Evolutionary conservation across 2,113 vertebrate genomes (phyloP).

Genomic region (Ptychochromis oligacanthus): DNA sequence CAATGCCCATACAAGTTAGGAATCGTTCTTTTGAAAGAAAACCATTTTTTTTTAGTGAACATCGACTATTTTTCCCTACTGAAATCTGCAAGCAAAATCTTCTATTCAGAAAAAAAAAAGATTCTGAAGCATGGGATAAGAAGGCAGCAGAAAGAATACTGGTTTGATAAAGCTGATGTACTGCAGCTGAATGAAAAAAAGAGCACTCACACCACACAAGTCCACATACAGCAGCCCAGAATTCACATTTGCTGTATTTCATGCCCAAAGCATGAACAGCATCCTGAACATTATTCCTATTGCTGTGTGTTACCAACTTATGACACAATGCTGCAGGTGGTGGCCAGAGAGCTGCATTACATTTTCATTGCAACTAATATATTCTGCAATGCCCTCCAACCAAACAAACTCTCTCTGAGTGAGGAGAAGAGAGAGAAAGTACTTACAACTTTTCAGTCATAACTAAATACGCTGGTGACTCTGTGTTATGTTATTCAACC

Average conservation of each 20-base stretch:
- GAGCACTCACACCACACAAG: too few relatives aligned
- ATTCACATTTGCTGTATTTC: neutral
- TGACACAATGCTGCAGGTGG: conserved; percentile 30
- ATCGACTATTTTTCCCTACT: neutral
- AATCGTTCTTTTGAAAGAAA: conserved; percentile 30
- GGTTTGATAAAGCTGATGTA: neutral
- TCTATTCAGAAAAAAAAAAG: neutral
- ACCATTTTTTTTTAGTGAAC: neutral
- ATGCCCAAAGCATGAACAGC: neutral
- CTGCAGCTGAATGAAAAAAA: neutral
- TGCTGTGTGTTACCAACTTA: neutral
- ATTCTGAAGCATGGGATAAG: neutral
- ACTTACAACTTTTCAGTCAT: conserved; percentile 2
- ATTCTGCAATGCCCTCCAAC: conserved; percentile 14
- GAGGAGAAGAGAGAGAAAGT: conserved; percentile 1
- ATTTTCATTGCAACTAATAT: conserved; percentile 26
- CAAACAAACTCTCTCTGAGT: conserved; percentile 4
- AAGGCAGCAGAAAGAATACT: neutral
- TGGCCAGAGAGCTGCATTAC: conserved; percentile 21
- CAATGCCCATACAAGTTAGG: conserved; percentile 25
- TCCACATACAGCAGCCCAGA: neutral
- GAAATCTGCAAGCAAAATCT: neutral
- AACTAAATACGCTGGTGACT: conserved; percentile 1
- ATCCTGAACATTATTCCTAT: conserved; percentile 1
- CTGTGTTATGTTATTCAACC: conserved; percentile 9